Evolutionary conservation across 2,797 vertebrate species (phyloP).

Genomic region (Sparidentex hasta): DNA sequence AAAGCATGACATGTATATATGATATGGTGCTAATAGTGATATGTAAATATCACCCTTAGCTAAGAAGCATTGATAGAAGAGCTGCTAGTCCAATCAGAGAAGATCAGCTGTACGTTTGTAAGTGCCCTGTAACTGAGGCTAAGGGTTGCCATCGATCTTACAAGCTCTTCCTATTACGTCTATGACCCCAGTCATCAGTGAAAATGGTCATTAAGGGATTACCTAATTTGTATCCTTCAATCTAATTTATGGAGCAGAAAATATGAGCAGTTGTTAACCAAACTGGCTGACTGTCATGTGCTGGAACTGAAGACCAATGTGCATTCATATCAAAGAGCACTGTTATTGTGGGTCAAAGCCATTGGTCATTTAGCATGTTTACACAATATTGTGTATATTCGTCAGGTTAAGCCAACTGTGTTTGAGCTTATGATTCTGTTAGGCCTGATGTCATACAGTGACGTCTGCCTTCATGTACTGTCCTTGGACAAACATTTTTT

Average conservation of each 20-base stretch:
- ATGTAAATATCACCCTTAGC: neutral
- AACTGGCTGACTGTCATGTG: constrained; percentile 18
- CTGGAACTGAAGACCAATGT: neutral
- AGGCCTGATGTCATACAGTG: neutral
- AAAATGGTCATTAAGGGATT: constrained; percentile 13
- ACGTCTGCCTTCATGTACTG: too few relatives aligned
- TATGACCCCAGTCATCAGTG: constrained; percentile 23
- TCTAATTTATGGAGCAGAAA: constrained; percentile 56
- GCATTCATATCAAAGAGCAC: neutral
- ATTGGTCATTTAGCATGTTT: neutral
- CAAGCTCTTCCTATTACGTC: constrained; percentile 29
- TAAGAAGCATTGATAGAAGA: neutral
- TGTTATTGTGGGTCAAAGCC: constrained; percentile 21
- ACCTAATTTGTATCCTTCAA: constrained; percentile 3
- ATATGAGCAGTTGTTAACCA: constrained; percentile 42
- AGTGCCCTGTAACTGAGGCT: constrained; percentile 1
- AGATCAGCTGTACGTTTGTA: constrained; percentile 12
- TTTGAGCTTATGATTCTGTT: neutral
- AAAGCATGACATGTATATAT: too few relatives aligned
- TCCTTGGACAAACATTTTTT: neutral
- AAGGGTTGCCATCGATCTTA: constrained; percentile 15
- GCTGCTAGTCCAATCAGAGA: constrained; percentile 18
- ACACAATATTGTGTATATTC: too few relatives aligned
- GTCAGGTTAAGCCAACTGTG: neutral
- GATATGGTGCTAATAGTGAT: too few relatives aligned